A percentile compares a stretch with the other conserved stretches of the same genome.
Conservation (phyloP, 2,888 invertebrate genomes). For the Drosophila barbarae region DNA sequence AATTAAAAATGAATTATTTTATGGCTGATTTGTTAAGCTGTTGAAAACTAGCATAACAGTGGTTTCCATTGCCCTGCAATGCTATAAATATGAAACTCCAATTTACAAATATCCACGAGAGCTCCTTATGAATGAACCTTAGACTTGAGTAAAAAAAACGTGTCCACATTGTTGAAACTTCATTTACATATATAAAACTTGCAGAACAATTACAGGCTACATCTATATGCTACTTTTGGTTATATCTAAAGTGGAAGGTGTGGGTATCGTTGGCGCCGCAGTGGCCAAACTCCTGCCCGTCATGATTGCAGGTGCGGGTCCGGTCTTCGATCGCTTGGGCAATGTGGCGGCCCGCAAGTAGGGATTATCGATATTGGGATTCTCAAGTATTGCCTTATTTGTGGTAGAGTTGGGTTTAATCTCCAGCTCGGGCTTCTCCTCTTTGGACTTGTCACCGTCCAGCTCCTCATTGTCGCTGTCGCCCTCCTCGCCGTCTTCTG, state of each 20-base stretch:
- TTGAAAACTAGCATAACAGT: no score
- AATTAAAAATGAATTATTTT: no score
- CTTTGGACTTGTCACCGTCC: constrained; percentile 75
- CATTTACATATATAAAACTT: constrained; percentile 2
- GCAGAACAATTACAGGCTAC: constrained; percentile 1
- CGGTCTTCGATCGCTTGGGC: constrained; percentile 75
- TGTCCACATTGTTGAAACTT: no score
- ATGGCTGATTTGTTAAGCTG: no score
- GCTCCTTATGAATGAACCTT: background rate
- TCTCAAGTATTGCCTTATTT: constrained; percentile 79
- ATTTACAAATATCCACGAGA: no score
- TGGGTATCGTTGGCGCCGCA: constrained; percentile 11
- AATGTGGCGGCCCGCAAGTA: constrained; percentile 82
- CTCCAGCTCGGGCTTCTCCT: constrained; percentile 78
- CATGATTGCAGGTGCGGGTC: constrained; percentile 29
- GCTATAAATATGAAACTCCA: no score
- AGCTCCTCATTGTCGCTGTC: constrained; percentile 79
- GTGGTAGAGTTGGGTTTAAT: constrained; percentile 80
- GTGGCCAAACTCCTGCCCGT: constrained; percentile 18
- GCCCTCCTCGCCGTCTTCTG: constrained; percentile 77
- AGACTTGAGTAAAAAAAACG: background rate
- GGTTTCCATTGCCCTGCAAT: no score
- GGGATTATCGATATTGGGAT: constrained; percentile 86
- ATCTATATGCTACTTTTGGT: constrained; percentile 42
- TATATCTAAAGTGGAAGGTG: constrained; percentile 59